phyloP scores from a whole-genome alignment of 2,113 vertebrate species.

The Myxocyprinus asiaticus region DNA sequence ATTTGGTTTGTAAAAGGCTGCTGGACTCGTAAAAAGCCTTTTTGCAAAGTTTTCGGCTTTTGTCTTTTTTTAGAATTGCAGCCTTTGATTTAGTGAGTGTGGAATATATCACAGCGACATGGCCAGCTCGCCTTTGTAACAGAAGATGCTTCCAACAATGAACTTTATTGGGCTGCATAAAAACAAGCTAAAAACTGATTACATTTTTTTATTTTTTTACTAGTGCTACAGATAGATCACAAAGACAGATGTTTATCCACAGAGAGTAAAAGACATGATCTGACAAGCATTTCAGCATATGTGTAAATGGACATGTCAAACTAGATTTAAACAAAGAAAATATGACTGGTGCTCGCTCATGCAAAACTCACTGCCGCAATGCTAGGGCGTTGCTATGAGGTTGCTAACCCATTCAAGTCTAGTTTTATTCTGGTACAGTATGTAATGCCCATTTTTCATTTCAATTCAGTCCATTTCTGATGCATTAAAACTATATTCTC shows the following conservation, averaged over 20 bases:
- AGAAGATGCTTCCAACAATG: constrained; percentile 41
- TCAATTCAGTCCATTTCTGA: too few relatives aligned
- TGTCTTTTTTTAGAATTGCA: constrained; percentile 11
- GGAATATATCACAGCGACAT: constrained; percentile 43
- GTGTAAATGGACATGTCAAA: too few relatives aligned
- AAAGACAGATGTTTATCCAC: constrained; percentile 31
- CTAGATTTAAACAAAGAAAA: too few relatives aligned
- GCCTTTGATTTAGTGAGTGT: constrained; percentile 38
- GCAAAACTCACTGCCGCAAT: too few relatives aligned
- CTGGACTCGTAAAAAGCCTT: constrained; percentile 45
- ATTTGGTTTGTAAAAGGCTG: constrained; percentile 48
- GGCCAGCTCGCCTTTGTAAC: constrained; percentile 47
- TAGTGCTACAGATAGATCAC: constrained; percentile 20
- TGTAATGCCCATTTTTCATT: too few relatives aligned
- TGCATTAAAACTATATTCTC: too few relatives aligned
- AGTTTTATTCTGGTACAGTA: too few relatives aligned
- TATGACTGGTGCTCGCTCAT: too few relatives aligned
- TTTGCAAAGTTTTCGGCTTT: constrained; percentile 21
- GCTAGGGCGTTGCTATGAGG: too few relatives aligned
- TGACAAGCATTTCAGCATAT: too few relatives aligned
- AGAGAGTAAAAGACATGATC: neutral
- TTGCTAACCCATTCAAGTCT: too few relatives aligned
- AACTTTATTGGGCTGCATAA: constrained; percentile 55
- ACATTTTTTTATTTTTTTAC: constrained; percentile 53
- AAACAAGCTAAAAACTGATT: constrained; percentile 60